phyloP scores from a whole-genome alignment of 92 coral and sea anemone species.

The Porites rus region DNA sequence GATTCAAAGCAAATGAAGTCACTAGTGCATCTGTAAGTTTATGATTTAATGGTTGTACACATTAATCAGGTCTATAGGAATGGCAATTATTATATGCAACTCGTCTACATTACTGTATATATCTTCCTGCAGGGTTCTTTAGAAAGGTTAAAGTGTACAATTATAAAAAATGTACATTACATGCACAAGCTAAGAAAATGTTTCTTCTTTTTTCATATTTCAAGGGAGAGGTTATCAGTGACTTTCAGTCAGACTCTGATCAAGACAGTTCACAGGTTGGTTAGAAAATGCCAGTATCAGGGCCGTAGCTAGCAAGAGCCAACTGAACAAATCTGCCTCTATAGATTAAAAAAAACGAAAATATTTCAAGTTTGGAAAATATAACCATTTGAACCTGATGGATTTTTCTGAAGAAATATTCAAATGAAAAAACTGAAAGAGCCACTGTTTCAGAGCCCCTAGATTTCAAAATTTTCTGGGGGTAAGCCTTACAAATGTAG shows the following conservation, averaged over 20 bases:
- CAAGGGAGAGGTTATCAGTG: slow-evolving; percentile 35
- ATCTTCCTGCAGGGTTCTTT: background rate
- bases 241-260: slow-evolving; percentile 39
- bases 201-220: background rate
- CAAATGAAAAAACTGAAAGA: too few relatives aligned
- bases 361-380: too few relatives aligned
- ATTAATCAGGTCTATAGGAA: background rate
- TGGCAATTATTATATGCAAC: too few relatives aligned
- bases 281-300: background rate
- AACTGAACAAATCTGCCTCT: too few relatives aligned
- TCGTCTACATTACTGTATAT: too few relatives aligned
- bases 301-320: too few relatives aligned
- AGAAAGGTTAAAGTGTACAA: background rate
- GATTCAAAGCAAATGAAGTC: background rate
- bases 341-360: too few relatives aligned
- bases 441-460: too few relatives aligned
- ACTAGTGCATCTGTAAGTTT: slow-evolving; percentile 3
- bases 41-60: background rate
- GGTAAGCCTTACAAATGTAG: too few relatives aligned
- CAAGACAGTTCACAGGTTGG: slow-evolving; percentile 39
- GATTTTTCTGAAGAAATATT: too few relatives aligned
- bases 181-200: background rate
- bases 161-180: background rate
- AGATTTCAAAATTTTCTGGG: too few relatives aligned
- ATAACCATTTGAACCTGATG: too few relatives aligned